Percentiles rank a stretch among this genome's conserved stretches.
Conservation (phyloP, 2,797 vertebrate species). For the Dicrostonyx torquatus region DNA sequence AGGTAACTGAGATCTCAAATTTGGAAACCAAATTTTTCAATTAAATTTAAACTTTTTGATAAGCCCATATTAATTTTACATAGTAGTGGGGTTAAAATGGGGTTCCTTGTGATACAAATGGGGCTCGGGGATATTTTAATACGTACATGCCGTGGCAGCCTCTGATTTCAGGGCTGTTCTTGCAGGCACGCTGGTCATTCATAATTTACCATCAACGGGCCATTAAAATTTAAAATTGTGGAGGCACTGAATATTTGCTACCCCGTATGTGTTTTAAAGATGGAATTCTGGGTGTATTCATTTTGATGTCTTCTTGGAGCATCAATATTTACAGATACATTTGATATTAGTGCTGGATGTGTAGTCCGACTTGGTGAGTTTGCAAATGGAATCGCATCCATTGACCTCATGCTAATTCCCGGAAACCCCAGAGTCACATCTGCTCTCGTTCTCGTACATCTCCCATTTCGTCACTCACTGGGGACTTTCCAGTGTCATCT, state of each 20-base stretch:
- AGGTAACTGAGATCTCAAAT: conserved; percentile 15
- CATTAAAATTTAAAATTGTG: background rate
- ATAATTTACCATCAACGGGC: background rate
- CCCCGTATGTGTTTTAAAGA: background rate
- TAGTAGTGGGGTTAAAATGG: background rate
- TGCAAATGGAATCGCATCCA: background rate
- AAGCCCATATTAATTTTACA: background rate
- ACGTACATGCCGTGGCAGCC: background rate
- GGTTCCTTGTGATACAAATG: background rate
- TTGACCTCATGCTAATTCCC: background rate
- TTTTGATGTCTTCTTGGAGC: background rate
- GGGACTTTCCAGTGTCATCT: background rate
- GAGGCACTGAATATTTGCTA: background rate
- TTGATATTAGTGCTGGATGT: background rate
- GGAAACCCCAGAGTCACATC: background rate
- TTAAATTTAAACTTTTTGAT: background rate
- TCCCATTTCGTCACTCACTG: background rate
- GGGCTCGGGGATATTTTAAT: background rate
- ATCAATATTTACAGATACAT: background rate
- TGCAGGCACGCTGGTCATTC: background rate
- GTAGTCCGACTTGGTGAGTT: background rate
- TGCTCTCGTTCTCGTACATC: background rate
- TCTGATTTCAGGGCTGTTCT: background rate
- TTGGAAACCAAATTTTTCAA: background rate
- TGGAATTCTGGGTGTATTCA: background rate